Evolutionary conservation across 2,797 vertebrate species (phyloP), one percentile per base, ranked within the genome.

Genomic region (Rhinella marina): DNA sequence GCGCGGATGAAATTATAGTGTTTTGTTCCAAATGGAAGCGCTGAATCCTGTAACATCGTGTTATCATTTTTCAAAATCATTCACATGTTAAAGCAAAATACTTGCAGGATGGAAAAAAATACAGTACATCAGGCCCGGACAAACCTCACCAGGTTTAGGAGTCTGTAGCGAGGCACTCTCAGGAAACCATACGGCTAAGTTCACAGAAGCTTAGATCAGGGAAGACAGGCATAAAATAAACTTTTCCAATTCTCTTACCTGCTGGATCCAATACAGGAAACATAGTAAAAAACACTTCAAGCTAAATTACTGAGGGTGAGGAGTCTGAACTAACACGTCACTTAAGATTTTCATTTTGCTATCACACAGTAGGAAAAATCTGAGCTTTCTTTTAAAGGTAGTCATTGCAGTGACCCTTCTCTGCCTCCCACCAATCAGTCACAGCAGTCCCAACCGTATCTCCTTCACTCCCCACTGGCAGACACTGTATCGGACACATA

Each of bases 61-160:
- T 70, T 57, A 86, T 64, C 29, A 32, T 56, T 29, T 23, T 79
- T 57, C 48, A 79, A 25, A 66, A 64, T 68, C 41, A 86, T 80
- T 86, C 41, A 77, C 11, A 73, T n/a, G 8, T 17, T 73, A 48
- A 73, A 16, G 17, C 32, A 12, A 50, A 75, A 23, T 10, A n/a
- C 11, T 10, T 50, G 48, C 72, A 23, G 7, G 11, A n/a, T 0
- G 23, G 17, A 73, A 14, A 13, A 13, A 75, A 73, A 10, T 4
- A 1, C 23, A 59, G 25, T 68, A 68, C 13, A 29, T 68, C 10
- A 11, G 10, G 25, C 64, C 10, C 1, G 17, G 2, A 48, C 8
- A 73, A 23, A 48, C 48, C 32, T 73, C 21, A 11, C 25, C 25
- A 25, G 7, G 61, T 62, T 10, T 66, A 25, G 57, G 19, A 8